Percentiles rank a stretch among this genome's conserved stretches.
Conservation (phyloP, 2,888 invertebrate genomes). For the Phengaris arion region DNA sequence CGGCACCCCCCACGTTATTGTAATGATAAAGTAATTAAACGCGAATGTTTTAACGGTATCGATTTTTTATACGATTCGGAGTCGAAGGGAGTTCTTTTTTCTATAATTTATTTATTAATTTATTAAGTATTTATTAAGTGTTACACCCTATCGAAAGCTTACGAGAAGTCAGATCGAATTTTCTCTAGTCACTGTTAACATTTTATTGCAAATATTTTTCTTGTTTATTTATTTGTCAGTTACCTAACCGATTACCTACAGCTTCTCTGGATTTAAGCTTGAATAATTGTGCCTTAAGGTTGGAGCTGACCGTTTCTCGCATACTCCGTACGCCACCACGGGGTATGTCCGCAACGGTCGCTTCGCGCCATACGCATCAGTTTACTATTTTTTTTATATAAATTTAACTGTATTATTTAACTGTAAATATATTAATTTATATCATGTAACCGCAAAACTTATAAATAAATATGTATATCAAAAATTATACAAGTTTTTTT, state of each 20-base stretch:
- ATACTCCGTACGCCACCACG: slow-evolving; percentile 62
- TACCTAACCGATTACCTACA: slow-evolving; percentile 63
- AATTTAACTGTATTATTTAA: slow-evolving; percentile 75
- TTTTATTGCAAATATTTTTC: slow-evolving; percentile 59
- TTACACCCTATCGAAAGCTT: slow-evolving; percentile 75
- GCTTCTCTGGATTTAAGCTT: slow-evolving; percentile 69
- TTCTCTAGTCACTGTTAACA: slow-evolving; percentile 74
- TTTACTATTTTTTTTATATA: slow-evolving; percentile 71
- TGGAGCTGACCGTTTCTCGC: slow-evolving; percentile 46
- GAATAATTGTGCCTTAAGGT: slow-evolving; percentile 61
- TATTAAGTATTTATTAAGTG: slow-evolving; percentile 70
- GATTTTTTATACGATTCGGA: slow-evolving; percentile 72
- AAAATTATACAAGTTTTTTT: slow-evolving; percentile 50
- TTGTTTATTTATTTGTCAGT: slow-evolving; percentile 57
- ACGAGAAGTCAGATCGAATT: slow-evolving; percentile 60
- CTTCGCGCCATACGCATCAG: slow-evolving; percentile 42
- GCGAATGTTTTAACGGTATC: slow-evolving; percentile 58
- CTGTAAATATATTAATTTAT: slow-evolving; percentile 78
- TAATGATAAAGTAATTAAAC: slow-evolving; percentile 44
- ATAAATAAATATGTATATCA: slow-evolving; percentile 78
- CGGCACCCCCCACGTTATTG: slow-evolving; percentile 44
- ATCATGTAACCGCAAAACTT: slow-evolving; percentile 77
- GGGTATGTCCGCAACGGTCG: slow-evolving; percentile 48
- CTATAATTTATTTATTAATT: slow-evolving; percentile 65
- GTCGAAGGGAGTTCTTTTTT: slow-evolving; percentile 67